A percentile compares a stretch with the other conserved stretches of the same genome.
phyloP scores from a whole-genome alignment of 1,140 invertebrate species.

The Melanaphis sacchari region DNA sequence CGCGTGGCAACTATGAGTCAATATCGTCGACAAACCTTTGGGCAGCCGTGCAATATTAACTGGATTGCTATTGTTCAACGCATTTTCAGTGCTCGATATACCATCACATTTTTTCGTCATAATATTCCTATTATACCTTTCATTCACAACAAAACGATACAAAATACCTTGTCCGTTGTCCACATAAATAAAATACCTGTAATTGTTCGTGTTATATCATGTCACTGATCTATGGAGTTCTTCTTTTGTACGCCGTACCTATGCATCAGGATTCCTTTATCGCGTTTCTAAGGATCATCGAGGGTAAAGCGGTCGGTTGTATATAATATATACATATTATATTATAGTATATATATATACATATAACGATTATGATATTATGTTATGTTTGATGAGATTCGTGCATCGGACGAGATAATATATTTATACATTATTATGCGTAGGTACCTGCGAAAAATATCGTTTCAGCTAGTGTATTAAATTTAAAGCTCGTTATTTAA shows the following conservation, averaged over 20 bases:
- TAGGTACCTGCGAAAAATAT: neutral
- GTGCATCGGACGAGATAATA: neutral
- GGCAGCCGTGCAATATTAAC: neutral
- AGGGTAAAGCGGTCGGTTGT: neutral
- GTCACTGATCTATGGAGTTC: neutral
- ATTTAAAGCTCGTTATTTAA: neutral
- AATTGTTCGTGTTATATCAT: neutral
- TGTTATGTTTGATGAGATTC: neutral
- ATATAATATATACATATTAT: too few relatives aligned
- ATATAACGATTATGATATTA: neutral
- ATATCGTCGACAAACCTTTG: neutral
- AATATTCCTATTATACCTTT: neutral
- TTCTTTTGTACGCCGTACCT: neutral
- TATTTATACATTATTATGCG: neutral
- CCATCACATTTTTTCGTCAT: neutral
- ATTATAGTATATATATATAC: neutral
- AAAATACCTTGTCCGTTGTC: neutral
- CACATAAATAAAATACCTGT: neutral
- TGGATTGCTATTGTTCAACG: neutral
- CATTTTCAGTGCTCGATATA: neutral
- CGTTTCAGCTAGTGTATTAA: neutral
- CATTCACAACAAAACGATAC: neutral
- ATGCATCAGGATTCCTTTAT: neutral
- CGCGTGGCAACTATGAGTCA: neutral
- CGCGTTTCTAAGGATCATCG: neutral